Percentiles rank a stretch among this genome's conserved stretches.
These are phyloP conservation scores for Chionodraco myersi DNA, from an alignment of 2,113 vertebrate species.

Conservation along the genomic window DNA sequence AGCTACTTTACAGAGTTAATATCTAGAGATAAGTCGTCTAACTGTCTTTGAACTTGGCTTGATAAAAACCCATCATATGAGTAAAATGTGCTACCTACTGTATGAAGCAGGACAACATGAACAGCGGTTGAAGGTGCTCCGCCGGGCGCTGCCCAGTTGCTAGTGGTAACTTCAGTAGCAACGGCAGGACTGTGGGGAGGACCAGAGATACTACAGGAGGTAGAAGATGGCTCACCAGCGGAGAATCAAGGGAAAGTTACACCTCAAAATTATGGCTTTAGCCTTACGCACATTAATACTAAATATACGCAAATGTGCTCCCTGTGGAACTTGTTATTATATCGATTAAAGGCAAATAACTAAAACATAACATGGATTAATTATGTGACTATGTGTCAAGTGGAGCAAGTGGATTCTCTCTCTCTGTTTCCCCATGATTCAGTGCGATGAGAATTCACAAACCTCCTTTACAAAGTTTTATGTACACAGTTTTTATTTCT, in stretches of 20 bases:
- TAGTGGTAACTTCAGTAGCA: slow-evolving; percentile 69
- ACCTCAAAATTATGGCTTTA: neutral
- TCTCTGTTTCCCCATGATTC: slow-evolving; percentile 12
- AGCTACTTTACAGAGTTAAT: neutral
- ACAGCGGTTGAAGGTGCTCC: slow-evolving; percentile 13
- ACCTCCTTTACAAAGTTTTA: neutral
- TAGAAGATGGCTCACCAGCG: slow-evolving; percentile 16
- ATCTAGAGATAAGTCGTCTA: neutral
- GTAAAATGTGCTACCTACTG: slow-evolving; percentile 36
- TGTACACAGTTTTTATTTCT: too few species aligned
- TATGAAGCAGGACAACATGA: slow-evolving; percentile 28
- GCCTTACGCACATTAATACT: neutral
- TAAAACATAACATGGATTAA: neutral
- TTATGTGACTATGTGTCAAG: neutral
- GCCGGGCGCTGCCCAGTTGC: slow-evolving; percentile 76
- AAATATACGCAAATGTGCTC: neutral
- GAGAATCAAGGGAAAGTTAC: neutral
- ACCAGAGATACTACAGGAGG: slow-evolving; percentile 21
- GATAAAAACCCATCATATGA: neutral
- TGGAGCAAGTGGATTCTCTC: neutral
- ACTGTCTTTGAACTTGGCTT: neutral
- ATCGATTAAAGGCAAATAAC: neutral
- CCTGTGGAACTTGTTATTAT: neutral
- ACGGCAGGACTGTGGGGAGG: slow-evolving; percentile 1
- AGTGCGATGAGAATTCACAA: neutral